Evolutionary conservation across 2,113 vertebrate species (phyloP), one percentile per base, ranked within the genome.

Genomic region (Neogobius melanostomus): DNA sequence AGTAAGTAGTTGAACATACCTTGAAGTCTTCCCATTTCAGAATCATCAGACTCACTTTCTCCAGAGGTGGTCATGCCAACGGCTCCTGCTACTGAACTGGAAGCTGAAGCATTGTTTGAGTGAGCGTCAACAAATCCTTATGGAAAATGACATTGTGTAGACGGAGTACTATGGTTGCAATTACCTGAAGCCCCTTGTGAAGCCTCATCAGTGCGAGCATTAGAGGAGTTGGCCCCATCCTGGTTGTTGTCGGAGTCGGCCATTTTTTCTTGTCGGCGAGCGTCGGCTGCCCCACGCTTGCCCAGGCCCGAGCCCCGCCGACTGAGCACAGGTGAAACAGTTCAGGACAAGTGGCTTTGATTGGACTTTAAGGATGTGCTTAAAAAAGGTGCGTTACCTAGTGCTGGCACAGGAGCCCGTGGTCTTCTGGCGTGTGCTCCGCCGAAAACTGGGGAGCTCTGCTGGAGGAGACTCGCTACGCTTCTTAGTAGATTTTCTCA

Each of bases 361-460:
- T n/a, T 61, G 3, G 28, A n/a, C 8, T 61, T 45, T 16, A 36
- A 3, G 42, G n/a, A 61, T 44, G 15, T 0, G 9, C 6, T 2
- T 61, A 44, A n/a, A 44, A 9, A 57, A 11, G 42, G 9, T 44
- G 42, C 8, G 0, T 59, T 14, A 99, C 97, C 98, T 99, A 92
- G 98, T 99, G 92, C 97, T 99, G 95, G 97, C 98, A 94, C 98
- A 99, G 94, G 98, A 99, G 96, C 98, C 98, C 98, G 98, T 99
- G 98, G 96, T 99, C 96, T 99, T 99, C 92, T 98, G 97, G 89
- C 98, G 95, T 96, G 98, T 98, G 97, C 97, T 99, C 97, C 97
- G 94, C 97, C 98, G 94, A 93, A 93, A 95, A 92, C 95, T 99
- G 96, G 98, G 97, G 98, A 98, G 98, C 97, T 99, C 98, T 94